Conservation (phyloP, 1,140 invertebrate species). For the Anastrepha obliqua region DNA sequence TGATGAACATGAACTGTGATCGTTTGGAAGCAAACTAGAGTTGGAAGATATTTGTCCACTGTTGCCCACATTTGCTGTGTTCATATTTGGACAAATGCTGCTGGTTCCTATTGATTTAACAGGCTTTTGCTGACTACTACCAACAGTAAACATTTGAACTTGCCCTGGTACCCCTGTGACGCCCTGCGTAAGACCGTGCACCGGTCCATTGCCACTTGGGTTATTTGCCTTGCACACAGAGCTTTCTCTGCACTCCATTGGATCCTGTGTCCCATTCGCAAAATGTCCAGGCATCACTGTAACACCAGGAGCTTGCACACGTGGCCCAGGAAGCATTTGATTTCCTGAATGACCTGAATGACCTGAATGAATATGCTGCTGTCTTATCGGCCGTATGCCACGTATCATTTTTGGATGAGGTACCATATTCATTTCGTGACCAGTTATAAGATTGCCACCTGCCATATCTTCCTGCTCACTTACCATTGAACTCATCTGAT, state of each 20-base stretch:
- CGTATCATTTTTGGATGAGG: constrained; percentile 67
- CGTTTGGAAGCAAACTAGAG: neutral
- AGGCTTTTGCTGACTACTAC: neutral
- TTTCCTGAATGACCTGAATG: constrained; percentile 55
- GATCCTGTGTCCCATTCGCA: constrained; percentile 59
- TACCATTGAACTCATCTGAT: constrained; percentile 68
- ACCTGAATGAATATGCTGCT: constrained; percentile 45
- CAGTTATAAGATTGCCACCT: constrained; percentile 71
- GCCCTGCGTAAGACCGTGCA: neutral
- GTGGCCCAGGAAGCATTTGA: constrained; percentile 57
- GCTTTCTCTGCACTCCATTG: constrained; percentile 60
- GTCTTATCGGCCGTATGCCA: constrained; percentile 71
- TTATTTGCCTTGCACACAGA: constrained; percentile 33
- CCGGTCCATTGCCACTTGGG: neutral
- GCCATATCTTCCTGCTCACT: constrained; percentile 62
- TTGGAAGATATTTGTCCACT: neutral
- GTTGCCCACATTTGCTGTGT: neutral
- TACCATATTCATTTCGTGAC: constrained; percentile 76
- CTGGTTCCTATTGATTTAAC: neutral
- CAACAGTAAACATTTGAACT: neutral
- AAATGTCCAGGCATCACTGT: constrained; percentile 58
- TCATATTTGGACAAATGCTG: constrained; percentile 30
- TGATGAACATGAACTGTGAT: neutral
- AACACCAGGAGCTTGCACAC: constrained; percentile 61
- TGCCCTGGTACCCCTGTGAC: neutral